Conservation (phyloP, 2,888 invertebrate species). For the Hypselothyrea guttata region DNA sequence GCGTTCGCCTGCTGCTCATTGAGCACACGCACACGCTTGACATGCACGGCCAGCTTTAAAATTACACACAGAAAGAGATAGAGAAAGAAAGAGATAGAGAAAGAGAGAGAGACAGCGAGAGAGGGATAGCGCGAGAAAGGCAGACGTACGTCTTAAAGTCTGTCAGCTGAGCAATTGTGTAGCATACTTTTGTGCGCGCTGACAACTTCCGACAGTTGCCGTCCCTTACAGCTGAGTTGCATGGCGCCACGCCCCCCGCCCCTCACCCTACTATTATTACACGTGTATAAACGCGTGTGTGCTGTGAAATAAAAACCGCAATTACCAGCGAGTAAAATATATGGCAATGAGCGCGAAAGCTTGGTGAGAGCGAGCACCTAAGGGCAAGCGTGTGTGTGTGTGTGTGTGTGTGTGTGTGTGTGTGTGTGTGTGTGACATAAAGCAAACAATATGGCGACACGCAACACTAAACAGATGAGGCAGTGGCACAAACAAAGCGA, state of each 20-base stretch:
- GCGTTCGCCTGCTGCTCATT: constrained; percentile 56
- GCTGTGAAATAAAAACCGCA: constrained; percentile 78
- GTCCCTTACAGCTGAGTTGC: constrained; percentile 23
- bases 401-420: constrained; percentile 9
- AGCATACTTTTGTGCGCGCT: constrained; percentile 50
- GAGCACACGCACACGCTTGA: constrained; percentile 52
- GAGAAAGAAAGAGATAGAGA: too few species aligned
- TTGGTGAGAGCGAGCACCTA: constrained; percentile 41
- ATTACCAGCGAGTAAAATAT: constrained; percentile 69
- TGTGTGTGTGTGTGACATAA: constrained; percentile 58
- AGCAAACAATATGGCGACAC: constrained; percentile 77
- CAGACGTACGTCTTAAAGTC: constrained; percentile 4
- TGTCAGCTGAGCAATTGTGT: constrained; percentile 24
- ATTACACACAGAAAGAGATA: constrained; percentile 3
- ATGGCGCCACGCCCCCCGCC: background rate
- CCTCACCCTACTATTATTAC: constrained; percentile 30
- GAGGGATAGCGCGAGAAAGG: too few species aligned
- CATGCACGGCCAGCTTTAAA: constrained; percentile 58
- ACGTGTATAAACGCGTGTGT: background rate
- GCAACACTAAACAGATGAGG: constrained; percentile 70
- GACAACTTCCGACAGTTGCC: constrained; percentile 73
- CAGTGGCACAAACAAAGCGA: constrained; percentile 33
- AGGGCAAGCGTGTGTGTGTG: constrained; percentile 27
- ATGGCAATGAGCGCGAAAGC: constrained; percentile 43
- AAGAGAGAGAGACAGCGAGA: too few species aligned